phyloP scores from a whole-genome alignment of 2,888 invertebrate genomes.

The Selenia dentaria region DNA sequence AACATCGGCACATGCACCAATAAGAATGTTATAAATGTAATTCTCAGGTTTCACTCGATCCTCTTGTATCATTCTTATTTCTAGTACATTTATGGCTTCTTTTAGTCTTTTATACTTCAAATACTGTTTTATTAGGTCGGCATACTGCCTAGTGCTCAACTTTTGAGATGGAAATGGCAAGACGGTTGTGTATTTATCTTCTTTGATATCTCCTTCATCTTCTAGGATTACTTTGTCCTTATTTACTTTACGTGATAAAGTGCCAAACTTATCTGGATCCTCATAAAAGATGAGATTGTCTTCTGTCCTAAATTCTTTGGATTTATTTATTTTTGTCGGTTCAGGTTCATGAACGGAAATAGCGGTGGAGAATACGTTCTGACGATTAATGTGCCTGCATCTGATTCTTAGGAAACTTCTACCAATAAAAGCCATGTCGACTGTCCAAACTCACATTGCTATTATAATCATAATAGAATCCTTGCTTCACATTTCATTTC shows the following conservation, averaged over 20 bases:
- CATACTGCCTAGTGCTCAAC: conserved; percentile 87
- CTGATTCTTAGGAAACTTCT: conserved; percentile 49
- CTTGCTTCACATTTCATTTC: too few relatives aligned
- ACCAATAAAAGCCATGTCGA: conserved; percentile 53
- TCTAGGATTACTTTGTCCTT: conserved; percentile 50
- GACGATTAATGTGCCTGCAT: conserved; percentile 37
- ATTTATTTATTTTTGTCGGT: conserved; percentile 39
- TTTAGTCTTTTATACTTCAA: conserved; percentile 86
- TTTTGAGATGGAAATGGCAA: conserved; percentile 77
- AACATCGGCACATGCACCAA: conserved; percentile 91
- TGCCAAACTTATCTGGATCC: conserved; percentile 86
- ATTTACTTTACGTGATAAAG: conserved; percentile 51
- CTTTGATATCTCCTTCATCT: conserved; percentile 85
- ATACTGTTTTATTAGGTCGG: conserved; percentile 88
- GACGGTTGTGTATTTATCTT: conserved; percentile 84
- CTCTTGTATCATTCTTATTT: conserved; percentile 89
- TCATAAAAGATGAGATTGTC: conserved; percentile 57
- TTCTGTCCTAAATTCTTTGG: conserved; percentile 59
- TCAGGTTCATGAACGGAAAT: conserved; percentile 26
- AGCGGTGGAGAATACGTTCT: conserved; percentile 43
- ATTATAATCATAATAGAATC: too few relatives aligned
- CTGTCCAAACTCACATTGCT: too few relatives aligned
- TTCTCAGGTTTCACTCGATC: conserved; percentile 91
- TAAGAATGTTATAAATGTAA: conserved; percentile 93
- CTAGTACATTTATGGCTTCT: conserved; percentile 92